phyloP scores from a whole-genome alignment of 1,140 invertebrate genomes.

The Propsilocerus akamusi region DNA sequence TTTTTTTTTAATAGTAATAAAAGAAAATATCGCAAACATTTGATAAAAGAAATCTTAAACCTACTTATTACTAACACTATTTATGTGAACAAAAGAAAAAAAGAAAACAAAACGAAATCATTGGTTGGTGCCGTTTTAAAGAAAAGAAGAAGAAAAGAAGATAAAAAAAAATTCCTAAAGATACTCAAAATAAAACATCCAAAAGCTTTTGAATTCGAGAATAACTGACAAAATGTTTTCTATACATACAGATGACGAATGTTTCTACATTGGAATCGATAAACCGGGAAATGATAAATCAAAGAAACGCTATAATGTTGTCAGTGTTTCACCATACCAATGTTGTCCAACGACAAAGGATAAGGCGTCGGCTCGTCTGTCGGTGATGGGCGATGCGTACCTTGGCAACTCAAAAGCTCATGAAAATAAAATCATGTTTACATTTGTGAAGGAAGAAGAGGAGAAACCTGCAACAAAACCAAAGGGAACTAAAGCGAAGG shows the following conservation, averaged over 20 bases:
- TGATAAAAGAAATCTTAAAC: constrained; percentile 9
- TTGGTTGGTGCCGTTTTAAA: neutral
- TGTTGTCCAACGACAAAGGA: constrained; percentile 71
- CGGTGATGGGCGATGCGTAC: neutral
- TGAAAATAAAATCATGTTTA: neutral
- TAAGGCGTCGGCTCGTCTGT: constrained; percentile 13
- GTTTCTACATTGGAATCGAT: constrained; percentile 85
- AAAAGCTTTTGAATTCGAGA: constrained; percentile 8
- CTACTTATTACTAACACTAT: neutral
- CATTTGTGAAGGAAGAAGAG: constrained; percentile 16
- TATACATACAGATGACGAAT: constrained; percentile 67
- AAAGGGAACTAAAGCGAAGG: constrained; percentile 22
- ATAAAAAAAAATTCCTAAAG: constrained; percentile 3
- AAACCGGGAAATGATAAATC: constrained; percentile 19
- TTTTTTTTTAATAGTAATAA: neutral
- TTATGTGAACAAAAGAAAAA: neutral
- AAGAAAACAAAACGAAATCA: neutral
- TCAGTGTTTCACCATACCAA: constrained; percentile 69
- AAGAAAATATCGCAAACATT: neutral
- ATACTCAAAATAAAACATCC: constrained; percentile 9
- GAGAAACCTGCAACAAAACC: constrained; percentile 14
- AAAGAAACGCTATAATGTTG: constrained; percentile 49
- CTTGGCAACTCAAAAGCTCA: neutral
- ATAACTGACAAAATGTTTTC: constrained; percentile 38
- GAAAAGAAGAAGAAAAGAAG: neutral